phyloP scores from a whole-genome alignment of 2,888 invertebrate species.

The Nemurella pictetii region DNA sequence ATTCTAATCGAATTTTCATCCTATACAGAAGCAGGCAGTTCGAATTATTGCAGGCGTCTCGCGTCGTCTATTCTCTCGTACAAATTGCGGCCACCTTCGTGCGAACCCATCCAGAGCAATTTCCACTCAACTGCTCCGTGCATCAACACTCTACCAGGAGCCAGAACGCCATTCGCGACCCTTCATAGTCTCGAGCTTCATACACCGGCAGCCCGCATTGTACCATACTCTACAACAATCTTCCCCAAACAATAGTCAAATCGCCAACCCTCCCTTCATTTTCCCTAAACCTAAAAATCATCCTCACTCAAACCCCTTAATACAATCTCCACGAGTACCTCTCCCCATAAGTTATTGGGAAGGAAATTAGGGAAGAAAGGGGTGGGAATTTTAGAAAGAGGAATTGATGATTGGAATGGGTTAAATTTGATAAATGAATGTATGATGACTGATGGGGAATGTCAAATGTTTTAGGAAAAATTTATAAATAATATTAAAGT shows the following conservation, averaged over 20 bases:
- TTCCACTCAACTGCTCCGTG: not conserved
- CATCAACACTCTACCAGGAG: not conserved
- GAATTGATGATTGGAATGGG: no score
- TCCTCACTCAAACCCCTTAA: not conserved
- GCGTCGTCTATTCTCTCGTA: no score
- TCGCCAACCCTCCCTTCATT: not conserved
- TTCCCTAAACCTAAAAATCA: not conserved
- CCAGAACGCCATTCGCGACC: not conserved
- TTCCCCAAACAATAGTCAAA: not conserved
- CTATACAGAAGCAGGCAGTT: no score
- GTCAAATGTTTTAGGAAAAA: no score
- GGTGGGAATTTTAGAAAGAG: no score
- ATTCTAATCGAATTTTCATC: no score
- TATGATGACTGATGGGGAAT: not conserved
- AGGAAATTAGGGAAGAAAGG: no score
- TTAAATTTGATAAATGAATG: no score
- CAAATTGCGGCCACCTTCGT: slow-evolving; percentile 18
- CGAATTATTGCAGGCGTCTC: no score
- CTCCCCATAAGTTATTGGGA: not conserved
- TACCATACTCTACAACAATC: not conserved
- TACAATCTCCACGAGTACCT: not conserved
- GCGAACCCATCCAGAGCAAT: slow-evolving; percentile 14
- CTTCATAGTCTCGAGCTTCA: no score
- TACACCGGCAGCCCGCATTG: not conserved
- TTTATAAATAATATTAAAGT: no score